Evolutionary conservation across 2,113 vertebrate species (phyloP), one percentile per base, ranked within the genome.

Genomic region (Puffinus mauretanicus): DNA sequence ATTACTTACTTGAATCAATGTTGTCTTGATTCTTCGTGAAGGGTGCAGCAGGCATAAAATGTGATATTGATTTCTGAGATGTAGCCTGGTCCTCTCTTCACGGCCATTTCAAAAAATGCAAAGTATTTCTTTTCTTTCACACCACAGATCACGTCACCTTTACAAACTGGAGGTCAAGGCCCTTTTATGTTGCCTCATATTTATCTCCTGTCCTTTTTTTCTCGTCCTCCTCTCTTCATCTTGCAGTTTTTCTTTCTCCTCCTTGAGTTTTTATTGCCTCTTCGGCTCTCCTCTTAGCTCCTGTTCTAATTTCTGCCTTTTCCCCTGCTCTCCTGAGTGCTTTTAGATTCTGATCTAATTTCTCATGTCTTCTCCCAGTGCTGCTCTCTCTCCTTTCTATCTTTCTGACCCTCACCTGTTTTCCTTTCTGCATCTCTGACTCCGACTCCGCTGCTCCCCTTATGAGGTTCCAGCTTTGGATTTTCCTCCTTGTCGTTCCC

Each of bases 1-100:
- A 97, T 97, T 97, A 98, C 98, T 98, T 98, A 98, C 98, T 98
- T 96, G 97, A 98, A 98, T 98, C 98, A 97, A 97, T 98, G 98
- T 96, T 97, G 98, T 97, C 98, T 97, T 93, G 97, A 97, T 98
- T 96, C 96, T 95, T 97, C 85, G 60, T 96, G 98, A 97, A 98
- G 96, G 97, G 97, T 97, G 97, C 98, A 98, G 98, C 96, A 98
- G 97, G 97, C 98, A 98, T 98, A 98, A 98, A 98, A 98, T 98
- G 96, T 93, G 96, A 95, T 98, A 98, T 98, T 96, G 98, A 98
- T 98, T 97, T 97, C 97, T 86, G 96, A 96, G 98, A 94, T 51
- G 72, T 82, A 94, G 93, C 97, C 95, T 80, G 60, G 90, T 96
- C 86, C 90, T 96, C 66, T 94, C 95, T 95, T 95, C 98, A 44